Conservation (phyloP, 2,113 vertebrate species). For the Stegostoma tigrinum region DNA sequence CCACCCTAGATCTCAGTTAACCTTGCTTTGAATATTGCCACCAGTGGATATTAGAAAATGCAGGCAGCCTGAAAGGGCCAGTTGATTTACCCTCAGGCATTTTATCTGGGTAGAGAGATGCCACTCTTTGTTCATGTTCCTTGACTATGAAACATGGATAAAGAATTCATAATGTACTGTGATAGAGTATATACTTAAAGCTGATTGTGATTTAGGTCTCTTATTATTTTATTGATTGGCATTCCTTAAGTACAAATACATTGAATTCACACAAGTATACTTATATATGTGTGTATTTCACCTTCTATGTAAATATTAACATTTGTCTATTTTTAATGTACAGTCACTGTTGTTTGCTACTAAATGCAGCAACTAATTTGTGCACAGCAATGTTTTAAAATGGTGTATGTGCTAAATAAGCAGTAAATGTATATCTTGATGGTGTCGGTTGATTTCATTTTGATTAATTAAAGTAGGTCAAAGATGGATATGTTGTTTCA, state of each 20-base stretch:
- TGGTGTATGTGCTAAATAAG: neutral
- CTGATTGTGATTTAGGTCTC: neutral
- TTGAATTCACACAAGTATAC: neutral
- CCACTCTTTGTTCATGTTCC: neutral
- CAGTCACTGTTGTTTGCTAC: neutral
- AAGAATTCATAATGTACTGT: neutral
- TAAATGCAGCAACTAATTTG: neutral
- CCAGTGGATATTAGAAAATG: neutral
- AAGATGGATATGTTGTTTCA: neutral
- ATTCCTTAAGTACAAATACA: neutral
- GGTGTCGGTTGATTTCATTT: neutral
- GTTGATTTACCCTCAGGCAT: neutral
- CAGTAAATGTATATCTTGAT: neutral
- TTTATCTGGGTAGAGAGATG: neutral
- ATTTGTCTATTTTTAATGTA: neutral
- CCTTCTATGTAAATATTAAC: neutral
- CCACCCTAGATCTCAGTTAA: neutral
- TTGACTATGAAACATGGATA: neutral
- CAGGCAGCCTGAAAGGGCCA: neutral
- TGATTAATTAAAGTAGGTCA: neutral
- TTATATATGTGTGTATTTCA: neutral
- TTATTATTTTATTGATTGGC: neutral
- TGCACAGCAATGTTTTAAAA: neutral
- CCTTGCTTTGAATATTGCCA: neutral
- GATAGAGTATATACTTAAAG: neutral